Evolutionary conservation across 30 jellyfish, hydroid and myxozoan genomes (phyloP).

Genomic region (Morbakka virulenta): DNA sequence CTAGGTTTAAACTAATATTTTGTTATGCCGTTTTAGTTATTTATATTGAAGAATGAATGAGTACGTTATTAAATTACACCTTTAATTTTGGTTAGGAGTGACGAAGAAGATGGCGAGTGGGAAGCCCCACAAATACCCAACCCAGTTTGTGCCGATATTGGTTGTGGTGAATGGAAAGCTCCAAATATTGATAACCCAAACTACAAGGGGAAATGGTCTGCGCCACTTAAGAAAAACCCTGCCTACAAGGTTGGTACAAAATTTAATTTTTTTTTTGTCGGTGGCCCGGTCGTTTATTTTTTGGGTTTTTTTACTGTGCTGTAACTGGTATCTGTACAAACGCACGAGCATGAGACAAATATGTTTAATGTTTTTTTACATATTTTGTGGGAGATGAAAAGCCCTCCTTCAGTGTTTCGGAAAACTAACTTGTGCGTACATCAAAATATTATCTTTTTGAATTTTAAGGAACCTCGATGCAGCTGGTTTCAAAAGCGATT

Average conservation of each 20-base stretch:
- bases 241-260: conserved; percentile 76
- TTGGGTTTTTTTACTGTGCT: not conserved
- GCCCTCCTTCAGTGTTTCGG: too few relatives aligned
- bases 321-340: not conserved
- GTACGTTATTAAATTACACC: not conserved
- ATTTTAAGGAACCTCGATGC: too few relatives aligned
- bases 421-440: too few relatives aligned
- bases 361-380: not conserved
- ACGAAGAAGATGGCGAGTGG: conserved; percentile 99
- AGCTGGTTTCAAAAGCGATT: too few relatives aligned
- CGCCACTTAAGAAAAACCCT: conserved; percentile 89
- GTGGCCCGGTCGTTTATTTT: not conserved
- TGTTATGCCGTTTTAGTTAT: too few relatives aligned
- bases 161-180: conserved; percentile 98
- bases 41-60: too few relatives aligned
- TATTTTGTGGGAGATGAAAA: not conserved
- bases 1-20: too few relatives aligned
- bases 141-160: conserved; percentile 93
- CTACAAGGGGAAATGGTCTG: conserved; percentile 95
- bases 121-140: conserved; percentile 95
- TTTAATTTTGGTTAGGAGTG: conserved; percentile 47
- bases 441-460: too few relatives aligned
- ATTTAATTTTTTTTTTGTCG: not conserved
- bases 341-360: too few relatives aligned
- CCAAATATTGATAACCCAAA: conserved; percentile 87